These are phyloP conservation scores for Scaptodrosophila latifasciaeformis DNA, from an alignment of 2,888 invertebrate species.

Conservation along the genomic window DNA sequence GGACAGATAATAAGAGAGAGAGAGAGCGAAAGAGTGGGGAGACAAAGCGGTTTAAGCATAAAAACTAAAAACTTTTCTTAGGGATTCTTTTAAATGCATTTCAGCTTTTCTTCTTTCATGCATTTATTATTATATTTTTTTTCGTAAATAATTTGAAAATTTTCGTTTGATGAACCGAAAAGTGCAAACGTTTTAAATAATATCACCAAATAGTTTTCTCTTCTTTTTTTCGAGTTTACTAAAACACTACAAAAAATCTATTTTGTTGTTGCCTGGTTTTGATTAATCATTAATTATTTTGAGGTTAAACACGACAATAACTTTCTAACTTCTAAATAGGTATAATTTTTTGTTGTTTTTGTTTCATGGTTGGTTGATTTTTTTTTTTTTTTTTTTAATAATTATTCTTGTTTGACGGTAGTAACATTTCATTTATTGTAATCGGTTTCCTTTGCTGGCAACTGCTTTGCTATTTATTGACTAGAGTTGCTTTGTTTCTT, in stretches of 20 bases:
- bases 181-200: slow-evolving; percentile 54
- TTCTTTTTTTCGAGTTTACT: slow-evolving; percentile 8
- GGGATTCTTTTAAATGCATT: too few relatives aligned
- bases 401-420: slow-evolving; percentile 23
- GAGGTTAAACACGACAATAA: slow-evolving; percentile 23
- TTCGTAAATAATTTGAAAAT: neutral
- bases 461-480: slow-evolving; percentile 70
- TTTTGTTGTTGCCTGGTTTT: slow-evolving; percentile 24
- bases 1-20: too few relatives aligned
- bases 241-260: slow-evolving; percentile 14
- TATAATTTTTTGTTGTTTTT: slow-evolving; percentile 11
- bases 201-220: slow-evolving; percentile 55
- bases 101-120: too few relatives aligned
- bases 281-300: slow-evolving; percentile 11
- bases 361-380: slow-evolving; percentile 24
- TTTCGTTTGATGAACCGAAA: slow-evolving; percentile 40
- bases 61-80: too few relatives aligned
- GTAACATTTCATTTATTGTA: slow-evolving; percentile 32
- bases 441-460: slow-evolving; percentile 54
- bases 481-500: slow-evolving; percentile 66
- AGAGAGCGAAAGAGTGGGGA: slow-evolving; percentile 26
- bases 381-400: too few relatives aligned
- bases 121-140: too few relatives aligned
- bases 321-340: slow-evolving; percentile 19
- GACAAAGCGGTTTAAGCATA: slow-evolving; percentile 45